Evolutionary conservation across 37 sponge, comb jelly and placozoan genomes (phyloP).

Genomic region (Oopsacas minuta): DNA sequence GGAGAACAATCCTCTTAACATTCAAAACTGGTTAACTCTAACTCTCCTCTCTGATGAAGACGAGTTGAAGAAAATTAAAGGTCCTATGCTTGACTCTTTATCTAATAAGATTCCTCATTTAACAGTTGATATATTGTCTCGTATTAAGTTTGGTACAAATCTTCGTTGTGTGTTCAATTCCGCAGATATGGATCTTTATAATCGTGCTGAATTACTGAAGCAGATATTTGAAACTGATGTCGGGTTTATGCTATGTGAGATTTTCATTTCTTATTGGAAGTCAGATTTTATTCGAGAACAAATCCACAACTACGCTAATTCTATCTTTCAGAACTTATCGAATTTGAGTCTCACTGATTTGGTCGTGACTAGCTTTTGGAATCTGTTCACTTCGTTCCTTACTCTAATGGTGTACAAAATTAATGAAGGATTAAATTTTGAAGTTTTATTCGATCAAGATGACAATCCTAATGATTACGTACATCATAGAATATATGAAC

Average conservation of each 20-base stretch:
- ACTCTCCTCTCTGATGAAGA: background rate
- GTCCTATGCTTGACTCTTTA: background rate
- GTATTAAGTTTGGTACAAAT: background rate
- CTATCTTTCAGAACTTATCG: background rate
- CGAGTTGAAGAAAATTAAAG: background rate
- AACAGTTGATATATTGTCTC: background rate
- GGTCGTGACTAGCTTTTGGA: conserved; percentile 44
- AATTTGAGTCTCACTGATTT: background rate
- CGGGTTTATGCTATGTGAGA: conserved; percentile 36
- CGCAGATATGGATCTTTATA: background rate
- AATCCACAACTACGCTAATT: conserved; percentile 5
- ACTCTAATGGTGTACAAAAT: conserved; percentile 51
- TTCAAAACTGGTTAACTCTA: background rate
- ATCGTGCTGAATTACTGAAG: conserved; percentile 25
- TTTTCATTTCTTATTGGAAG: conserved; percentile 32
- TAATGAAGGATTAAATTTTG: conserved; percentile 47
- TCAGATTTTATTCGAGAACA: conserved; percentile 2
- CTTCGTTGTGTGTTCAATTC: background rate
- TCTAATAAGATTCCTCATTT: background rate
- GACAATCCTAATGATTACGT: background rate
- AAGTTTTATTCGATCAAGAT: conserved; percentile 22
- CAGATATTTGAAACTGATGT: conserved; percentile 35
- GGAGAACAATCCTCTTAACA: background rate
- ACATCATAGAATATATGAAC: too few species aligned
- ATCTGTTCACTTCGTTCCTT: conserved; percentile 48